A percentile compares a stretch with the other conserved stretches of the same genome.
These are phyloP conservation scores for Apolygus lucorum DNA, from an alignment of 1,140 invertebrate species.

Conservation along the genomic window DNA sequence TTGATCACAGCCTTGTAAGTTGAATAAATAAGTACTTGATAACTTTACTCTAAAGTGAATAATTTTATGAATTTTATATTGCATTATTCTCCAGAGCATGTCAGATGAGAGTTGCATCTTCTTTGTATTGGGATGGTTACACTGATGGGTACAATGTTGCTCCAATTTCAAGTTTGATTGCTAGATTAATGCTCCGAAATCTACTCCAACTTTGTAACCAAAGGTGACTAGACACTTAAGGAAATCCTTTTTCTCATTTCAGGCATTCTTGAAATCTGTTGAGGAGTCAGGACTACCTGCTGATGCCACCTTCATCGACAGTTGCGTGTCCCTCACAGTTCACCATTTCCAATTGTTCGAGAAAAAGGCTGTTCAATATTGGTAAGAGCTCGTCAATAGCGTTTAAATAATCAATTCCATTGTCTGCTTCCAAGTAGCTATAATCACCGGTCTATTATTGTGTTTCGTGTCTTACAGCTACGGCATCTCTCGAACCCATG, in stretches of 20 bases:
- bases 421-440: background rate
- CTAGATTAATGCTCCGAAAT: too few relatives aligned
- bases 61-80: too few relatives aligned
- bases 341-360: background rate
- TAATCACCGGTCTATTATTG: background rate
- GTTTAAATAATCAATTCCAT: background rate
- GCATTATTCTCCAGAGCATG: too few relatives aligned
- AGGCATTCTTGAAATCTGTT: background rate
- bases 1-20: background rate
- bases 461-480: background rate
- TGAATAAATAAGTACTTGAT: too few relatives aligned
- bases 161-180: too few relatives aligned
- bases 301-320: background rate
- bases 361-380: background rate
- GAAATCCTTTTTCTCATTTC: background rate
- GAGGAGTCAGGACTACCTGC: background rate
- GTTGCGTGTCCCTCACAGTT: background rate
- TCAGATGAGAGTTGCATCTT: too few relatives aligned
- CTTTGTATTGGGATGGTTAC: too few relatives aligned
- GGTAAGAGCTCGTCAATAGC: background rate
- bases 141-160: too few relatives aligned
- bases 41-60: too few relatives aligned
- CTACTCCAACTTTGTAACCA: too few relatives aligned
- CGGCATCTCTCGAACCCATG: background rate
- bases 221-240: background rate